Evolutionary conservation across 2,797 vertebrate species (phyloP), one percentile per base, ranked within the genome.

Genomic region (Denticeps clupeoides): DNA sequence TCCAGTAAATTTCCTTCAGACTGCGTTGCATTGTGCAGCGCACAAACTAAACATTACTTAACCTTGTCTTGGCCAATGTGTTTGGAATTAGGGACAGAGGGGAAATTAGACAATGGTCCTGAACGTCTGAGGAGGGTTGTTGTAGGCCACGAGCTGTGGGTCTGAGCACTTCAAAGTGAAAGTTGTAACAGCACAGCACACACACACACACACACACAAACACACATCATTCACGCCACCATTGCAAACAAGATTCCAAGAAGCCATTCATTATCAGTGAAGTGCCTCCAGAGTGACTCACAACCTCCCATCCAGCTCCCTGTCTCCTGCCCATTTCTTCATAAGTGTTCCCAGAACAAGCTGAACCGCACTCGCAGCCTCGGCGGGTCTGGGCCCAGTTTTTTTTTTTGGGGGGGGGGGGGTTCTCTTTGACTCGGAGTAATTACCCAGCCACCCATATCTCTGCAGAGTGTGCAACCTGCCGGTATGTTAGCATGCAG

Each of bases 211-310:
- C n/a, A n/a, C n/a, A 32, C 31, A 19, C 1, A 25, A 8, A 43
- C 41, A 27, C 4, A 7, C 27, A 21, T 41, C 40, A 41, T 53
- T 32, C 12, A n/a, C 47, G 26, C 29, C 53, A 40, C 23, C 25
- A 32, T 43, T 42, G 24, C 59, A 43, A 25, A 54, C 28, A 29
- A n/a, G 23, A 41, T 27, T 37, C 13, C 27, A 31, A 28, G 32
- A 28, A 31, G 11, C 49, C 25, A 33, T 56, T 47, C 32, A 41
- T 60, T 42, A 45, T 35, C 37, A 44, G 23, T 45, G 33, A 47
- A 45, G 32, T 32, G 12, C 43, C 21, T 41, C 15, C 51, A 41
- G 28, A 24, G 43, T 55, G 47, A 61, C 44, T 37, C 47, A 44
- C 24, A 12, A 37, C 32, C 12, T 31, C 46, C 50, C 13, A 26